Percentiles rank a stretch among this genome's conserved stretches.
These are phyloP conservation scores for Alectoris magna DNA, from an alignment of 2,797 vertebrate genomes.

Conservation along the genomic window DNA sequence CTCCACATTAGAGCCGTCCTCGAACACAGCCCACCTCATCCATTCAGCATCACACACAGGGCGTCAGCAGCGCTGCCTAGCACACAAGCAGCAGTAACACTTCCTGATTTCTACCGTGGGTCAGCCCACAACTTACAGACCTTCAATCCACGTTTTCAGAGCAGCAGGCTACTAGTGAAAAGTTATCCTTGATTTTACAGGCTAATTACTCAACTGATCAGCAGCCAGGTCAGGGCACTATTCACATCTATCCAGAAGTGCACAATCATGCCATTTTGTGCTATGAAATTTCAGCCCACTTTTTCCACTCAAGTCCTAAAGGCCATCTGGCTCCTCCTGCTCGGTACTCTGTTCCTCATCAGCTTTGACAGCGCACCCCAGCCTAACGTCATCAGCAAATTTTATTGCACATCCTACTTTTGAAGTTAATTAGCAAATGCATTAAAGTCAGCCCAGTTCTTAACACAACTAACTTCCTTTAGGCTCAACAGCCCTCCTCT, in stretches of 20 bases:
- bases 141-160: background rate
- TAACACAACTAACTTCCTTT: background rate
- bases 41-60: background rate
- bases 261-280: background rate
- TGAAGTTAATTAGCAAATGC: background rate
- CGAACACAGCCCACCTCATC: rapidly evolving
- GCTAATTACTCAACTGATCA: background rate
- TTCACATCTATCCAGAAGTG: background rate
- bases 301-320: background rate
- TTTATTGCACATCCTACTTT: background rate
- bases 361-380: background rate
- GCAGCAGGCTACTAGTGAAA: background rate
- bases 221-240: background rate
- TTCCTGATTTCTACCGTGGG: background rate
- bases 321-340: background rate
- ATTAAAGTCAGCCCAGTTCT: background rate
- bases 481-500: background rate
- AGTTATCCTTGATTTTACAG: background rate
- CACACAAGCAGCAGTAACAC: background rate
- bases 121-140: background rate
- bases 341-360: background rate
- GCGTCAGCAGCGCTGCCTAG: background rate
- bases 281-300: background rate
- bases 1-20: background rate
- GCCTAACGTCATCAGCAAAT: background rate